Base-by-base conservation (phyloP, 2,888 invertebrate genomes). In the Drosophila helvetica region DNA sequence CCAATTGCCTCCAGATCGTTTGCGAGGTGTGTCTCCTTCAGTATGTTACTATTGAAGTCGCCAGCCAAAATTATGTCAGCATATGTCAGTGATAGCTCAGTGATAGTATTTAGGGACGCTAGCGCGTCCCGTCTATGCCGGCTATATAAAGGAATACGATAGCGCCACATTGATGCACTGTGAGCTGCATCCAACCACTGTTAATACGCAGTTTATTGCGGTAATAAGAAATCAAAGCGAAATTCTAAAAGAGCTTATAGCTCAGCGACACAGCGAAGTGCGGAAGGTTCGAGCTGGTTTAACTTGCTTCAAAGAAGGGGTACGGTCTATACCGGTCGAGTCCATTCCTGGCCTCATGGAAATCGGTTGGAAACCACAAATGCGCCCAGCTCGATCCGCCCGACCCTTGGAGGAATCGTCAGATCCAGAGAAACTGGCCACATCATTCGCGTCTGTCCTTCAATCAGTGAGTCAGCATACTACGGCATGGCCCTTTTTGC, bases 101-200 rank as follows among this genome's bases (percentile, higher is more conserved):
- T n/a, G n/a, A n/a, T n/a, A 25, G n/a, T n/a, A n/a, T n/a, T n/a
- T n/a, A n/a, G n/a, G n/a, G n/a, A n/a, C n/a, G 91, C 93, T 98
- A 38, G 94, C 96, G 0, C 94, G 95, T 12, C 93, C 95, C 0
- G 94, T 96, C 89, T 98, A 97, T 93, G 95, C 96, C 79, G 99
- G 98, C 0, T 99, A 97, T 92, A 99, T 99, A 59, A 99, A 99
- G 91, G 99, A 99, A 90, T 99, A 99, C 90, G 98, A 99, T 90
- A 98, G 98, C 8, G 99, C 99, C 6, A 99, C 98, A 0, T 93
- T 99, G 45, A 99, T 99, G 99, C 99, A 97, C 91, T 99, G 99
- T 92, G 98, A 99, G 90, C 93, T 99, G 4, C 98, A 99, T 92
- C 96, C 98, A 0, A 94, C 95, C 76, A 97, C 98, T 74, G 96